Evolutionary conservation across 2,888 invertebrate genomes (phyloP).

Genomic region (Leptinotarsa juncta): DNA sequence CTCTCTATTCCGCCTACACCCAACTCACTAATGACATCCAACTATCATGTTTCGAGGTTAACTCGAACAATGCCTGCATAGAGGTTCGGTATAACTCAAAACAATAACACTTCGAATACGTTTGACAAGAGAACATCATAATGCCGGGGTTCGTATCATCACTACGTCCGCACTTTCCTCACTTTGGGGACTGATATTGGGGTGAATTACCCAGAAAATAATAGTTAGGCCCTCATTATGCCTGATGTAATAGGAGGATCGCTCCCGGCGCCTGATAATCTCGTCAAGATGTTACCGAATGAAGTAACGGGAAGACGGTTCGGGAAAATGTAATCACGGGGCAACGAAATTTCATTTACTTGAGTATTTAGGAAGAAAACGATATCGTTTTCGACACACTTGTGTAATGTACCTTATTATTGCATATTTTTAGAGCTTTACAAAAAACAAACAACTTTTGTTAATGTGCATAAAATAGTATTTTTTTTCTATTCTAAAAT

Average conservation of each 20-base stretch:
- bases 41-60: slow-evolving; percentile 19
- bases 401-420: too few relatives aligned
- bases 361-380: background rate
- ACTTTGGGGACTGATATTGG: slow-evolving; percentile 52
- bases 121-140: slow-evolving; percentile 49
- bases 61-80: slow-evolving; percentile 3
- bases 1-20: background rate
- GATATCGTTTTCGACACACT: background rate
- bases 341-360: background rate
- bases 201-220: slow-evolving; percentile 57
- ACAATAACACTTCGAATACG: slow-evolving; percentile 28
- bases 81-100: slow-evolving; percentile 3
- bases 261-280: slow-evolving; percentile 52
- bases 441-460: too few relatives aligned
- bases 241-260: slow-evolving; percentile 55
- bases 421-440: too few relatives aligned
- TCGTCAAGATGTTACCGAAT: slow-evolving; percentile 50
- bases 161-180: slow-evolving; percentile 46
- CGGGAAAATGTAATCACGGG: slow-evolving; percentile 14
- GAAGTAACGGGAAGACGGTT: slow-evolving; percentile 34
- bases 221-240: slow-evolving; percentile 60
- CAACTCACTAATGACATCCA: slow-evolving; percentile 8
- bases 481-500: too few relatives aligned
- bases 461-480: too few relatives aligned
- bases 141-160: slow-evolving; percentile 47